These are phyloP conservation scores for Neodiprion fabricii DNA, from an alignment of 1,140 invertebrate genomes.

Conservation along the genomic window DNA sequence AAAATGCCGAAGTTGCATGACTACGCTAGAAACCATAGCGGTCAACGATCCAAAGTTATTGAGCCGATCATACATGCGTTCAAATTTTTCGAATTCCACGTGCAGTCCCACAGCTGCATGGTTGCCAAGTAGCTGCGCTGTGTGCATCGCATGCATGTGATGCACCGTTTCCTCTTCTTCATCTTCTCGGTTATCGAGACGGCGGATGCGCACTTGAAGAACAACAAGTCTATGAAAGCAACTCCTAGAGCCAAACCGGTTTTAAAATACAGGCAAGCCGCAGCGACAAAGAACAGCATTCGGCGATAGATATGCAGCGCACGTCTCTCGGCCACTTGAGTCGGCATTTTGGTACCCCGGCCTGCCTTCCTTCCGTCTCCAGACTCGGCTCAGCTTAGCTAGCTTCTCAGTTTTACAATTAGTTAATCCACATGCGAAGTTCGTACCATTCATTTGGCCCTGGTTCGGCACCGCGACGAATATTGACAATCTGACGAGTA, in stretches of 20 bases:
- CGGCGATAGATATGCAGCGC: not conserved
- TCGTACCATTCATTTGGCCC: not conserved
- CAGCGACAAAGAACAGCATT: not conserved
- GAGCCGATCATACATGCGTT: not conserved
- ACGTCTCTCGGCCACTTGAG: constrained; percentile 1
- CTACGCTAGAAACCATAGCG: no score
- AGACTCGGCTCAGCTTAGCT: not conserved
- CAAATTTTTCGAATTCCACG: not conserved
- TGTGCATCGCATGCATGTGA: no score
- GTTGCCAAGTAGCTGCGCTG: no score
- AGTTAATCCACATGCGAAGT: constrained; percentile 3
- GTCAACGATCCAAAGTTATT: no score
- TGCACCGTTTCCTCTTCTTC: not conserved
- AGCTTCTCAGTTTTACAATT: not conserved
- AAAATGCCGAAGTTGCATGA: not conserved
- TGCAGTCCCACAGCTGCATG: no score
- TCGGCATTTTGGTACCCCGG: constrained; percentile 1
- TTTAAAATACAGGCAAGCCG: not conserved
- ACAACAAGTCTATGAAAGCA: not conserved
- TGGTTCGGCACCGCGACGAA: not conserved
- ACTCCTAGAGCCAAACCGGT: not conserved
- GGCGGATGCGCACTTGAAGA: no score
- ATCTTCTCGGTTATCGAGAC: not conserved
- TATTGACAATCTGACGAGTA: not conserved
- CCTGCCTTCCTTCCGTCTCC: not conserved